Evolutionary conservation across 2,113 vertebrate genomes (phyloP), one percentile per base, ranked within the genome.

Genomic region (Leptocoma aspasia): DNA sequence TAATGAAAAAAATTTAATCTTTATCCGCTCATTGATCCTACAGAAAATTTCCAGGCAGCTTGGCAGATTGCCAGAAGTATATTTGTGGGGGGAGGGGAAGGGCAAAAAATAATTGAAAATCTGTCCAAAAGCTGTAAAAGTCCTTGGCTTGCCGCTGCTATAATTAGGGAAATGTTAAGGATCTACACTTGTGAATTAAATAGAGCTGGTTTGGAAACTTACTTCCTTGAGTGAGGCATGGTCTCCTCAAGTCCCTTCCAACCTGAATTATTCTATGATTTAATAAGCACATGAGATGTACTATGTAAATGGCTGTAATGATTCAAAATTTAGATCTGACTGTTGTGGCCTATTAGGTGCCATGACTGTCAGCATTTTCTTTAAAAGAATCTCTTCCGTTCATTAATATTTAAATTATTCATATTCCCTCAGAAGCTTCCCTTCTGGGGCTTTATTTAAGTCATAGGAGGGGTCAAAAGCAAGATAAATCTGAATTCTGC

Each of bases 321-420:
- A 7, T 90, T 93, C 22, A 83, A 94, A 93, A 88, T 78, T 44
- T 68, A 86, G 8, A 57, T 94, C 42, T 90, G 54, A 16, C 14
- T 89, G 23, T 80, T 64, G 54, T 57, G 63, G 26, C 18, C 11
- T 95, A 33, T 83, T 79, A 81, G 39, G 19, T 83, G 24, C 26
- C n/a, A 59, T 54, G 64, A 28, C 44, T 89, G 63, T 42, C 89
- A 92, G n/a, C 19, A 23, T 75, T 92, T 94, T 79, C 41, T 33
- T 82, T 89, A 82, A 72, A 84, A 87, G 18, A 95, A 90, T 87
- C 42, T 82, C 59, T 91, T 82, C 27, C 47, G 66, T 95, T 95
- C 35, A 90, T 90, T 91, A 88, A 47, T 90, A 71, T 72, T 80
- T 84, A 61, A 96, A 95, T 93, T 95, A 96, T 85, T 96, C 31